phyloP scores from a whole-genome alignment of 2,113 vertebrate genomes.

The Silurus glanis region DNA sequence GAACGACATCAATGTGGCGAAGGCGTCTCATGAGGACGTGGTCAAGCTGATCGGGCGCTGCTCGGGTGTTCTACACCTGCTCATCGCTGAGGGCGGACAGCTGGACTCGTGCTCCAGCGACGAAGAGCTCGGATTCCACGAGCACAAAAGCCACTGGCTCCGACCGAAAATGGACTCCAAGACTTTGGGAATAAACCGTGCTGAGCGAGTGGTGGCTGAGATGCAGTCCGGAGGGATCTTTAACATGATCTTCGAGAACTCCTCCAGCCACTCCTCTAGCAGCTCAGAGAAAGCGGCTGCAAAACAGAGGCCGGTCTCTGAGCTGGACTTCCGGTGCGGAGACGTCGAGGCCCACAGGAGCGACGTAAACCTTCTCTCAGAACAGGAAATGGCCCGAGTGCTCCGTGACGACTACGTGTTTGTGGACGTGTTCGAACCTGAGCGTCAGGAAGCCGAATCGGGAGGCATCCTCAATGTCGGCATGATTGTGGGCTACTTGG shows the following conservation, averaged over 20 bases:
- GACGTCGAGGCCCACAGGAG: constrained; percentile 56
- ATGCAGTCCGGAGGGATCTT: constrained; percentile 95
- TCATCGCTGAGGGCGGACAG: constrained; percentile 77
- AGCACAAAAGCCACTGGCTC: constrained; percentile 78
- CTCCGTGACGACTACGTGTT: constrained; percentile 80
- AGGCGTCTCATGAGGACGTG: constrained; percentile 95
- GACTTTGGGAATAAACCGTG: constrained; percentile 89
- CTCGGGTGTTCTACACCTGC: constrained; percentile 86
- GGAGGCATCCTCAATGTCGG: constrained; percentile 90
- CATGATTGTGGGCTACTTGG: constrained; percentile 95
- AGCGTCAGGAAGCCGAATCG: constrained; percentile 64
- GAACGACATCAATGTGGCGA: constrained; percentile 92
- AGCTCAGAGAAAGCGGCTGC: constrained; percentile 70
- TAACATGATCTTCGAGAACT: constrained; percentile 94
- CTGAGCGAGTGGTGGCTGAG: constrained; percentile 92
- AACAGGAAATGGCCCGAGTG: constrained; percentile 79
- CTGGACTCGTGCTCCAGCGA: constrained; percentile 91
- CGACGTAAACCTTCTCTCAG: constrained; percentile 74
- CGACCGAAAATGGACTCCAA: constrained; percentile 84
- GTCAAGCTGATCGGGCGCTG: constrained; percentile 95
- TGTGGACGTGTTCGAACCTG: constrained; percentile 69
- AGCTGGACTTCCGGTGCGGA: constrained; percentile 73
- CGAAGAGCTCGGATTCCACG: constrained; percentile 84
- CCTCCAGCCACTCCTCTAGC: constrained; percentile 78
- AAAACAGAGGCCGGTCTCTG: constrained; percentile 68